Base-by-base conservation (phyloP, 2,797 vertebrate species). In the Phoebastria nigripes region DNA sequence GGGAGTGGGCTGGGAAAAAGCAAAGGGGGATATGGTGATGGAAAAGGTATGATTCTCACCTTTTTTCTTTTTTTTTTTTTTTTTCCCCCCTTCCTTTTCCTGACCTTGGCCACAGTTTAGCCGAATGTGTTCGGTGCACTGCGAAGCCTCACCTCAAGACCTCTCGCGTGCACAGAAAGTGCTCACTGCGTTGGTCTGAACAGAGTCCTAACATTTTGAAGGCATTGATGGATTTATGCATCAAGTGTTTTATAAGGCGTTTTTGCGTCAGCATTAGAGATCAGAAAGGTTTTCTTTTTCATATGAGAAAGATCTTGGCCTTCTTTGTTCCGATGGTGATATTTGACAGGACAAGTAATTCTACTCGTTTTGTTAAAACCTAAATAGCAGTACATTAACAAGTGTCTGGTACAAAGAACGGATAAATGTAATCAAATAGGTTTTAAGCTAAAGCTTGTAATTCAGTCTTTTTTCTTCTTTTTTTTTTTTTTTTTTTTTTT, bases 401-500 rank as follows among this genome's bases (percentile, higher is more conserved):
- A 95, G 90, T 95, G 87, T 94, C 78, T 65, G 92, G 95, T 97
- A 96, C 71, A 97, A 97, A 97, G 97, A 96, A 97, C 86, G 92
- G 90, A 94, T 85, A 96, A 94, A 96, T 31, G 46, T 89, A 96
- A 96, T 88, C 92, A 92, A 96, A 95, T 83, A 94, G 59, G 63
- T 89, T 96, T 96, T 96, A 93, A 93, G 86, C 97, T 98, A 97
- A 96, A 97, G 93, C 72, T 95, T 78, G 52, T 83, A 96, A 91
- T 95, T 95, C 95, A 96, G 96, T 97, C 94, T 88, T 78, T 95
- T 59, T 72, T 93, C 8, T 67, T 2, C 69, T 84, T 81, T 46
- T 66, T 51, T 78, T 74, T 19, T 88, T 90, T 28, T 26, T 62
- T 72, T 55, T 78, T 71, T 42, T 61, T 8, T 37, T 37, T 37